Percentiles rank a stretch among this genome's conserved stretches.
Evolutionary conservation across 1,140 invertebrate species (phyloP).

Genomic region (Zaprionus capensis): DNA sequence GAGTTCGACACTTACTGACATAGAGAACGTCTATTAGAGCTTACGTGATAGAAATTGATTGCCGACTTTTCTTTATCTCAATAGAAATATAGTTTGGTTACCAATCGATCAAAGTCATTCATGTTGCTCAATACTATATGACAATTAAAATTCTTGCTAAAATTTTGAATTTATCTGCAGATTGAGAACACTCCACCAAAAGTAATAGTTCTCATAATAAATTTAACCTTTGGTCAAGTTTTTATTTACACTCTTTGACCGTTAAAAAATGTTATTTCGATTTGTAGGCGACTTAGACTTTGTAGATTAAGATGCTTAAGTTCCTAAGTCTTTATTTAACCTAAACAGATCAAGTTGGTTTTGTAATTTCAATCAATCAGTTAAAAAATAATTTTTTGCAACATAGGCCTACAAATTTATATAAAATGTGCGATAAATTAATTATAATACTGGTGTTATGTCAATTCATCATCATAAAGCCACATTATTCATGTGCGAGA

Average conservation of each 20-base stretch:
- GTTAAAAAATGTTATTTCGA: no score
- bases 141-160: background rate
- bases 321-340: background rate
- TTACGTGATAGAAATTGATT: background rate
- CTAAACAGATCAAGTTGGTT: background rate
- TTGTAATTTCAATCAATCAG: background rate
- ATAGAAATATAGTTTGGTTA: no score
- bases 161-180: no score
- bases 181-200: no score
- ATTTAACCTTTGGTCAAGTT: no score
- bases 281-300: no score
- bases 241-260: no score
- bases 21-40: no score
- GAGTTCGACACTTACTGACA: no score
- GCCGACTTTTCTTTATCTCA: background rate
- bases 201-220: no score
- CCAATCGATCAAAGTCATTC: background rate
- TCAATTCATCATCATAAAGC: background rate
- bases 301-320: no score
- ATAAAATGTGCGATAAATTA: conserved; percentile 5
- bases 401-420: background rate
- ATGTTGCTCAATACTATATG: background rate
- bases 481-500: conserved; percentile 2
- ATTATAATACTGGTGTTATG: conserved; percentile 6
- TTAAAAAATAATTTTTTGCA: background rate